Conservation (phyloP, 2,113 vertebrate species). For the Romanogobio albipinnatus region DNA sequence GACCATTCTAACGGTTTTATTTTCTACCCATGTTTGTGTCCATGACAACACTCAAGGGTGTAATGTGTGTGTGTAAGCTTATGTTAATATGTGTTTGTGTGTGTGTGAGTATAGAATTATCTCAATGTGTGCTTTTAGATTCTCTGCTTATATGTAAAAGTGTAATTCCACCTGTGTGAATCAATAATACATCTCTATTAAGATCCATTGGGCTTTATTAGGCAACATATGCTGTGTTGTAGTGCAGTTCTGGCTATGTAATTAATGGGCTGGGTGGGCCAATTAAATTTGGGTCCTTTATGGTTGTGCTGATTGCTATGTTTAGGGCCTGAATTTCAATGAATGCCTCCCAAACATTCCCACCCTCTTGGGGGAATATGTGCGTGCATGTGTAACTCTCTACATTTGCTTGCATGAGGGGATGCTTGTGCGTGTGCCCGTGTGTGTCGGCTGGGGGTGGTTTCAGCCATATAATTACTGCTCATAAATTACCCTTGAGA, state of each 20-base stretch:
- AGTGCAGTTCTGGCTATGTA: slow-evolving; percentile 65
- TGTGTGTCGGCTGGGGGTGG: slow-evolving; percentile 24
- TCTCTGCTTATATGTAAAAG: slow-evolving; percentile 49
- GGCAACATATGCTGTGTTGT: slow-evolving; percentile 71
- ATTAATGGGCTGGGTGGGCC: slow-evolving; percentile 76
- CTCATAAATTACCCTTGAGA: slow-evolving; percentile 54
- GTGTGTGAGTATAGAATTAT: background rate
- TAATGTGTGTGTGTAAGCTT: slow-evolving; percentile 16
- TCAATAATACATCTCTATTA: slow-evolving; percentile 69
- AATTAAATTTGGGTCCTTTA: slow-evolving; percentile 77
- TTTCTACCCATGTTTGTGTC: slow-evolving; percentile 14
- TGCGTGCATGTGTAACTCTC: slow-evolving; percentile 44
- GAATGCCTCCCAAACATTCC: slow-evolving; percentile 61
- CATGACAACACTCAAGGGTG: slow-evolving; percentile 9
- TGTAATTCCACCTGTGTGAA: slow-evolving; percentile 67
- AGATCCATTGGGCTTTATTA: slow-evolving; percentile 72
- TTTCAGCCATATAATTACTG: slow-evolving; percentile 47
- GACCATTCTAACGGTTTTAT: background rate
- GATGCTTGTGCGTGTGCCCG: slow-evolving; percentile 51
- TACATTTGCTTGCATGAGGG: slow-evolving; percentile 51
- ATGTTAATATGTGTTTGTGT: slow-evolving; percentile 1
- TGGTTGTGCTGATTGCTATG: slow-evolving; percentile 73
- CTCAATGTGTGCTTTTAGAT: background rate
- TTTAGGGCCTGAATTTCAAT: slow-evolving; percentile 70
- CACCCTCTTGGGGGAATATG: slow-evolving; percentile 53